Conservation (phyloP, 2,113 vertebrate species). For the Callorhinus ursinus region DNA sequence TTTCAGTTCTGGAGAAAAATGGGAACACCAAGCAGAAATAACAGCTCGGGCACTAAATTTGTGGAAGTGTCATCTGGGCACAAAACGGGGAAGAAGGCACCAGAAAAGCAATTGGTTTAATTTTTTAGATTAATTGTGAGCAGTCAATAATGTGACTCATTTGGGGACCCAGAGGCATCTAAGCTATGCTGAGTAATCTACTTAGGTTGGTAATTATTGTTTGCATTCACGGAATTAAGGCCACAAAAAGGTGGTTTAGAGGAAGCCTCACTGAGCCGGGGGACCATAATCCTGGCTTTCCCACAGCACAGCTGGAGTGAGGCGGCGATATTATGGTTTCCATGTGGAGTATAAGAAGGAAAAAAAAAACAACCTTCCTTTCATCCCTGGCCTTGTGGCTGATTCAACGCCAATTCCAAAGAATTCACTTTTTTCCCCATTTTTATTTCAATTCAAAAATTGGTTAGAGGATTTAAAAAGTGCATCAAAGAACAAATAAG, state of each 20-base stretch:
- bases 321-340: rapidly evolving
- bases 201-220: constrained; percentile 79
- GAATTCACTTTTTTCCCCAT: background rate
- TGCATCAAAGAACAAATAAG: background rate
- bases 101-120: constrained; percentile 53
- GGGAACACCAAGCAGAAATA: background rate
- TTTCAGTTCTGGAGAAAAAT: background rate
- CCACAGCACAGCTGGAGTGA: background rate
- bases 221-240: constrained; percentile 74
- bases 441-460: constrained; percentile 22
- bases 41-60: background rate
- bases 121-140: constrained; percentile 74
- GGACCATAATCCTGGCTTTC: background rate
- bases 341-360: rapidly evolving
- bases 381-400: background rate
- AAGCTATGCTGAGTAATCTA: constrained; percentile 62
- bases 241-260: constrained; percentile 64
- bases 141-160: constrained; percentile 60
- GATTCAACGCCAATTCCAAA: background rate
- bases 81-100: background rate
- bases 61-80: background rate
- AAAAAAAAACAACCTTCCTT: background rate
- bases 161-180: constrained; percentile 27
- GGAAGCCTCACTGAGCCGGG: constrained; percentile 39
- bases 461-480: background rate